phyloP scores from a whole-genome alignment of 92 coral and sea anemone genomes.

The Scolanthus callimorphus region DNA sequence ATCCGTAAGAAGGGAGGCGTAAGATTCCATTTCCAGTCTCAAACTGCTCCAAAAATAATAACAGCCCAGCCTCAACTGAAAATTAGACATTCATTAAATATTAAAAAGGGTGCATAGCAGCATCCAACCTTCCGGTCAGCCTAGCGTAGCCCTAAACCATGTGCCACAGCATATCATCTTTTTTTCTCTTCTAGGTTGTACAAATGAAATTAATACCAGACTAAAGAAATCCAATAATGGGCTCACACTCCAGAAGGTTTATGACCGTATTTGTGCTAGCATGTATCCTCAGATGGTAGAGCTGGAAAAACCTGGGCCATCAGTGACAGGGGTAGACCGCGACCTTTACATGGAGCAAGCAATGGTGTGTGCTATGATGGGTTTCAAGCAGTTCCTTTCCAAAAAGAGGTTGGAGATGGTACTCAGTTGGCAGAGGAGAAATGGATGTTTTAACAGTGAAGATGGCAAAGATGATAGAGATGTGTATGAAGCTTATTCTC shows the following conservation, averaged over 20 bases:
- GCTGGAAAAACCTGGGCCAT: constrained; percentile 23
- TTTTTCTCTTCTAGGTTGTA: constrained; percentile 47
- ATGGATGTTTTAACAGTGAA: constrained; percentile 63
- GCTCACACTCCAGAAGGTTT: constrained; percentile 47
- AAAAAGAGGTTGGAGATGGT: constrained; percentile 35
- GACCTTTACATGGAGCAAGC: constrained; percentile 91
- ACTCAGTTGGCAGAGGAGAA: constrained; percentile 67
- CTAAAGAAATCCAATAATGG: constrained; percentile 36
- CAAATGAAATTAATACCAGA: constrained; percentile 32
- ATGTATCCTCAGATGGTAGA: constrained; percentile 86
- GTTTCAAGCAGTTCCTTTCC: constrained; percentile 59
- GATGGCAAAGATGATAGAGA: constrained; percentile 8
- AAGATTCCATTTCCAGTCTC: too few relatives aligned
- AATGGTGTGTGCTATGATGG: constrained; percentile 86
- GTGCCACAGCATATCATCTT: too few relatives aligned
- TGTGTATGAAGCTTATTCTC: background rate
- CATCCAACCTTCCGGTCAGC: too few relatives aligned
- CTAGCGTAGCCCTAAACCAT: too few relatives aligned
- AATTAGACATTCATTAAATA: too few relatives aligned
- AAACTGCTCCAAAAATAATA: too few relatives aligned
- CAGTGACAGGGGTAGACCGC: background rate
- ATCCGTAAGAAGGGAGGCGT: too few relatives aligned
- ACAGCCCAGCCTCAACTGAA: too few relatives aligned
- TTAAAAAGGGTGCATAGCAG: too few relatives aligned
- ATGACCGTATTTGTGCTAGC: constrained; percentile 74